A percentile compares a stretch with the other conserved stretches of the same genome.
Evolutionary conservation across 2,888 invertebrate species (phyloP).

Genomic region (Acleris laterana): DNA sequence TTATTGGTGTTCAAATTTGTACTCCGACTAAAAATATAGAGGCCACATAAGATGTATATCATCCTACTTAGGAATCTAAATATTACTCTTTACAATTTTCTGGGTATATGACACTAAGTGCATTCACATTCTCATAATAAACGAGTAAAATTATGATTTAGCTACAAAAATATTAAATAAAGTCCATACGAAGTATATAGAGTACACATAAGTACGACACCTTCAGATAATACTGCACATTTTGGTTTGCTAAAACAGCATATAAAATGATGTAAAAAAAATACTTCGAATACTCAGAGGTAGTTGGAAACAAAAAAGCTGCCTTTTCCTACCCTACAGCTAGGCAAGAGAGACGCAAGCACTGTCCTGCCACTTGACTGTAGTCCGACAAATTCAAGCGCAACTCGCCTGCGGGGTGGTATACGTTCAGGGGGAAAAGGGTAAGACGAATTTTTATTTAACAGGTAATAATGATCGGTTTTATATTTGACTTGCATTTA

Average conservation of each 20-base stretch:
- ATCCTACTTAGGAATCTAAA: background rate
- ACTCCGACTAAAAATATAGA: background rate
- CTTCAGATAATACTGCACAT: slow-evolving; percentile 33
- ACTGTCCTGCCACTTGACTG: background rate
- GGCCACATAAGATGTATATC: background rate
- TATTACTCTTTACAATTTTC: background rate
- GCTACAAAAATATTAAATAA: background rate
- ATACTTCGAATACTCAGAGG: slow-evolving; percentile 35
- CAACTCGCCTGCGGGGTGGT: too few relatives aligned
- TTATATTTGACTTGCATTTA: too few relatives aligned
- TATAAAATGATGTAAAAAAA: slow-evolving; percentile 31
- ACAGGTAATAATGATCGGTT: too few relatives aligned
- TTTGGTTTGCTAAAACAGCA: slow-evolving; percentile 26
- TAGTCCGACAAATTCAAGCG: too few relatives aligned
- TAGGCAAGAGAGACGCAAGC: slow-evolving; percentile 15
- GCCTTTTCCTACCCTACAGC: slow-evolving; percentile 24
- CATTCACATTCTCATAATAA: too few relatives aligned
- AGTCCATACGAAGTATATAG: slow-evolving; percentile 9
- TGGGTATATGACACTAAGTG: background rate
- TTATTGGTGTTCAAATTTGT: background rate
- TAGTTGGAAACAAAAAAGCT: slow-evolving; percentile 32
- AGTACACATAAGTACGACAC: slow-evolving; percentile 19
- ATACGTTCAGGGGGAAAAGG: too few relatives aligned
- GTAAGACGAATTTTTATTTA: too few relatives aligned
- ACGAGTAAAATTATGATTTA: background rate